phyloP scores from a whole-genome alignment of 2,797 vertebrate genomes.

The Luscinia megarhynchos region DNA sequence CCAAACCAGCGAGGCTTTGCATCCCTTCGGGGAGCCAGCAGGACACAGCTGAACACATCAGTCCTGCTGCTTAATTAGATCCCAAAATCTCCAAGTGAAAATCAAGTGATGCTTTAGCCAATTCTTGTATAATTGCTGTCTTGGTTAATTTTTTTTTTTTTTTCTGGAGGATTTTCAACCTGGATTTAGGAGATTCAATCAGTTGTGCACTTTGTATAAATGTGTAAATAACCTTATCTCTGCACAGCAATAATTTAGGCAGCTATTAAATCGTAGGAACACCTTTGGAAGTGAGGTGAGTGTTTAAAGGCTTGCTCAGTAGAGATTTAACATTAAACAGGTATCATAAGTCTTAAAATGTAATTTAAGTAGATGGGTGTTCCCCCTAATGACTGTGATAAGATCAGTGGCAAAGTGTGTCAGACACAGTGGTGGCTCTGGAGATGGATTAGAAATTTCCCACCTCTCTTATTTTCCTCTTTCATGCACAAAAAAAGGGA shows the following conservation, averaged over 20 bases:
- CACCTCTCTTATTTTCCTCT: background rate
- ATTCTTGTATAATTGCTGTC: background rate
- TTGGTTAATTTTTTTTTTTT: background rate
- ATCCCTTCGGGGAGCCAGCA: constrained; percentile 2
- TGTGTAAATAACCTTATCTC: background rate
- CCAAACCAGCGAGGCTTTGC: background rate
- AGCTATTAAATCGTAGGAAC: background rate
- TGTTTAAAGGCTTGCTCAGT: background rate
- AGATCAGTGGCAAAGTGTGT: background rate
- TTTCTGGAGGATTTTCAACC: background rate
- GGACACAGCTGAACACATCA: background rate
- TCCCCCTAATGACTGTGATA: background rate
- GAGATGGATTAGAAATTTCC: background rate
- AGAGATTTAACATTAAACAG: background rate
- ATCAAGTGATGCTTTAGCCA: background rate
- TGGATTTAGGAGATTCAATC: background rate
- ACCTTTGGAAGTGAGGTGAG: background rate
- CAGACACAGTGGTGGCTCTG: background rate
- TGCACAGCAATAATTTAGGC: background rate
- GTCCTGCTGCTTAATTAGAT: constrained; percentile 44
- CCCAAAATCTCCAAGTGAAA: constrained; percentile 41
- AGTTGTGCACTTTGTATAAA: background rate
- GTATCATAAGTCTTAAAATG: background rate
- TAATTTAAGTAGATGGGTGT: background rate
- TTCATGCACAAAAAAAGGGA: background rate